Evolutionary conservation across 2,113 vertebrate genomes (phyloP).

Genomic region (Brachypodius melanocephalos): DNA sequence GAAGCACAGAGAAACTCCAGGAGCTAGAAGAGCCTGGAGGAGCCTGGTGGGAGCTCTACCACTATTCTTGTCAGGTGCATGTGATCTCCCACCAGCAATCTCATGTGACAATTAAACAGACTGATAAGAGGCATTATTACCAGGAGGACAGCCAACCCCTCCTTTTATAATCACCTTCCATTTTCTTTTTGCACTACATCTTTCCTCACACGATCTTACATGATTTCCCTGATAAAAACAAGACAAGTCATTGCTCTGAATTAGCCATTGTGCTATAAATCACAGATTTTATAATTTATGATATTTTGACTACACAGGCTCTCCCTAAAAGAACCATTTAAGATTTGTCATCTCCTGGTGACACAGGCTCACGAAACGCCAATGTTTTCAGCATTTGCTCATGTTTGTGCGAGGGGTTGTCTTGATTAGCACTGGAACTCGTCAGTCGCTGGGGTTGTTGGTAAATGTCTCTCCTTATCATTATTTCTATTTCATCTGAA

Average conservation of each 20-base stretch:
- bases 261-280: not conserved
- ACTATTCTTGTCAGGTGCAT: not conserved
- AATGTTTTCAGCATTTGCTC: not conserved
- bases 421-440: not conserved
- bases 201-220: not conserved
- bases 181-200: not conserved
- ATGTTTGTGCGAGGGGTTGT: not conserved
- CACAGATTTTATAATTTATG: not conserved
- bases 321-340: not conserved
- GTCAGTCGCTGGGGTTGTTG: not conserved
- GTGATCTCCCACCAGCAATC: not conserved
- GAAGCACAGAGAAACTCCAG: not conserved
- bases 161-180: not conserved
- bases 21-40: not conserved
- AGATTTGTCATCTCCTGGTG: not conserved
- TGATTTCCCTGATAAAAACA: not conserved
- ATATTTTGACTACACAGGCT: not conserved
- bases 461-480: not conserved
- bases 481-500: conserved; percentile 8
- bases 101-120: not conserved
- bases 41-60: not conserved
- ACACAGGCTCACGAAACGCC: not conserved
- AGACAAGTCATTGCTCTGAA: not conserved
- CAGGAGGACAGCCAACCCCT: not conserved
- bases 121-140: not conserved